phyloP scores from a whole-genome alignment of 2,888 invertebrate genomes.

The Xestia rhomboidea region DNA sequence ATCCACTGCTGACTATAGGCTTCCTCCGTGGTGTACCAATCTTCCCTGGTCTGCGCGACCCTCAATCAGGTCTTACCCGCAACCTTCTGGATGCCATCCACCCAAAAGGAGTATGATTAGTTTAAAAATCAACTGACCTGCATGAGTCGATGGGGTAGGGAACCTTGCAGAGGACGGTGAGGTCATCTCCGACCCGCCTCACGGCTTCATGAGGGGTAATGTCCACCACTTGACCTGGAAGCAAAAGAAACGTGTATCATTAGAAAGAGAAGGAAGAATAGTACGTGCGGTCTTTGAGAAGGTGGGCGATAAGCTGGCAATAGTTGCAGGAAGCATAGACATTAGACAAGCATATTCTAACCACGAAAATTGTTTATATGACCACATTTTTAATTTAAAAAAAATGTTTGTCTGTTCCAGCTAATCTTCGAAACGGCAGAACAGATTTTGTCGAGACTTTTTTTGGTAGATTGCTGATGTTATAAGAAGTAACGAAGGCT shows the following conservation, averaged over 20 bases:
- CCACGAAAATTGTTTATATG: too few relatives aligned
- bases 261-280: constrained; percentile 10
- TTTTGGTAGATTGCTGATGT: too few relatives aligned
- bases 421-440: too few relatives aligned
- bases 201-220: constrained; percentile 89
- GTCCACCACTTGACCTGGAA: constrained; percentile 87
- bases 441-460: too few relatives aligned
- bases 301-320: background rate
- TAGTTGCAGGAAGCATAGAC: too few relatives aligned
- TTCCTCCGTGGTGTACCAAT: background rate
- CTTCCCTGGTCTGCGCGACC: background rate
- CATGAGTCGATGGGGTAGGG: constrained; percentile 91
- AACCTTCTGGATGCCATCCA: background rate
- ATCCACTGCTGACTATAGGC: background rate
- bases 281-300: background rate
- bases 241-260: constrained; percentile 31
- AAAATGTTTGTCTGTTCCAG: too few relatives aligned
- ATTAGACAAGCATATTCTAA: too few relatives aligned
- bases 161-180: constrained; percentile 91
- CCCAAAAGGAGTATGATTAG: background rate
- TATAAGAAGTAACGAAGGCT: too few relatives aligned
- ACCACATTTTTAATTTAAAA: too few relatives aligned
- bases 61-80: background rate
- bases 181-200: constrained; percentile 90
- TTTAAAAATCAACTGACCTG: constrained; percentile 80